Percentiles rank a stretch among this genome's conserved stretches.
Conservation (phyloP, 2,797 vertebrate species). For the Acanthurus tractus region DNA sequence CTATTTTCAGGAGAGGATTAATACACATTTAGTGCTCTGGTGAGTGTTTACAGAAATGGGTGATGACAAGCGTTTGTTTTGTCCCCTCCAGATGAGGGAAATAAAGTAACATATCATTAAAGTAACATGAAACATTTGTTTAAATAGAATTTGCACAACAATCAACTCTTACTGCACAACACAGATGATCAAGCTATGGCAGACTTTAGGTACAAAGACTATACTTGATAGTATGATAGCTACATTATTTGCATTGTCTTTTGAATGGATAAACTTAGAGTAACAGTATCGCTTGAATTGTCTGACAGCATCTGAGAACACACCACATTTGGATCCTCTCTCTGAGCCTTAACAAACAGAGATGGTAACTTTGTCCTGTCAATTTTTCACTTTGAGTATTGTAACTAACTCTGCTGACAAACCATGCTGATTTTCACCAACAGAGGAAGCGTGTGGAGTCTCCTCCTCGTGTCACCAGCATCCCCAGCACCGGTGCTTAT, state of each 20-base stretch:
- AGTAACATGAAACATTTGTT: no score
- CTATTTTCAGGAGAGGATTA: slow-evolving; percentile 2
- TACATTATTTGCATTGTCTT: not conserved
- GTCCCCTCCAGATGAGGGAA: not conserved
- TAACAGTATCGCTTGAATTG: not conserved
- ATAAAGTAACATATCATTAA: not conserved
- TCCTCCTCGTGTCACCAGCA: slow-evolving; percentile 90
- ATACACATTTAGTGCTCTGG: not conserved
- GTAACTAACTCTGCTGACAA: not conserved
- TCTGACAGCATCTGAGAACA: not conserved
- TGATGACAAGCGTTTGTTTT: not conserved
- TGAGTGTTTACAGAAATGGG: not conserved
- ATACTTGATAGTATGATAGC: not conserved
- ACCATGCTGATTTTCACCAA: not conserved
- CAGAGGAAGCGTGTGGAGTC: slow-evolving; percentile 90
- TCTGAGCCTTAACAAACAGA: no score
- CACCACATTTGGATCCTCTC: not conserved
- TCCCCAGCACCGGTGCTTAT: slow-evolving; percentile 87
- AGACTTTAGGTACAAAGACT: not conserved
- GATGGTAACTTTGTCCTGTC: not conserved
- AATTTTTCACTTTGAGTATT: not conserved
- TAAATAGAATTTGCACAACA: not conserved
- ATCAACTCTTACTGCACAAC: not conserved
- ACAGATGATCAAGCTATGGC: not conserved
- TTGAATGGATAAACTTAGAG: not conserved